phyloP scores from a whole-genome alignment of 2,797 vertebrate species.

The Cynopterus sphinx region DNA sequence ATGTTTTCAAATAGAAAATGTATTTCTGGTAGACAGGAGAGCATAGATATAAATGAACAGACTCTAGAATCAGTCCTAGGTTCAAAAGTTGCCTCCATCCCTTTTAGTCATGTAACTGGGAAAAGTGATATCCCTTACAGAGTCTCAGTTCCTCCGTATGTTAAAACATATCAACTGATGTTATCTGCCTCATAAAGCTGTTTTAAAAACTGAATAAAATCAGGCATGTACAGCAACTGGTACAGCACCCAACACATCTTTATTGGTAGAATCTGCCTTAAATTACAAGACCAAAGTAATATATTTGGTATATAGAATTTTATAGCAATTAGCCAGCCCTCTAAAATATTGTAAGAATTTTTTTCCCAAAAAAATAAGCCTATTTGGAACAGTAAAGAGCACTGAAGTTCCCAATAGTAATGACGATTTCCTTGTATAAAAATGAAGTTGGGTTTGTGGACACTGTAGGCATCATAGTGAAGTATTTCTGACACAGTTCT shows the following conservation, averaged over 20 bases:
- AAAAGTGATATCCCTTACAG: background rate
- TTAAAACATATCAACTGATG: background rate
- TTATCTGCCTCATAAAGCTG: background rate
- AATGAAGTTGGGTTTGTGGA: background rate
- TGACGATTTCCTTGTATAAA: background rate
- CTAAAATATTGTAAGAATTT: background rate
- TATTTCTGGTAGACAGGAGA: background rate
- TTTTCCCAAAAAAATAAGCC: background rate
- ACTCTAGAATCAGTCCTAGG: background rate
- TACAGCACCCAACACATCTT: background rate
- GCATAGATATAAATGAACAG: background rate
- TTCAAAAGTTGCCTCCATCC: background rate
- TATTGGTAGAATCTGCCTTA: background rate
- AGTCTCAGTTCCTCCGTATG: background rate
- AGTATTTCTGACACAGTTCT: background rate
- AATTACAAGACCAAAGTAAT: constrained; percentile 25
- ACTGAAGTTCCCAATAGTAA: background rate
- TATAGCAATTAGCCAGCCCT: background rate
- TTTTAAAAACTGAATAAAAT: background rate
- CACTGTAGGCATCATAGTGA: background rate
- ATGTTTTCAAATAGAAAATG: constrained; percentile 1
- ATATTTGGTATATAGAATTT: background rate
- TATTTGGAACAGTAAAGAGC: background rate
- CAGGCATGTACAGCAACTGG: background rate
- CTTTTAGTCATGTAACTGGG: background rate